phyloP scores from a whole-genome alignment of 2,113 vertebrate genomes.

The Chaetura pelagica region DNA sequence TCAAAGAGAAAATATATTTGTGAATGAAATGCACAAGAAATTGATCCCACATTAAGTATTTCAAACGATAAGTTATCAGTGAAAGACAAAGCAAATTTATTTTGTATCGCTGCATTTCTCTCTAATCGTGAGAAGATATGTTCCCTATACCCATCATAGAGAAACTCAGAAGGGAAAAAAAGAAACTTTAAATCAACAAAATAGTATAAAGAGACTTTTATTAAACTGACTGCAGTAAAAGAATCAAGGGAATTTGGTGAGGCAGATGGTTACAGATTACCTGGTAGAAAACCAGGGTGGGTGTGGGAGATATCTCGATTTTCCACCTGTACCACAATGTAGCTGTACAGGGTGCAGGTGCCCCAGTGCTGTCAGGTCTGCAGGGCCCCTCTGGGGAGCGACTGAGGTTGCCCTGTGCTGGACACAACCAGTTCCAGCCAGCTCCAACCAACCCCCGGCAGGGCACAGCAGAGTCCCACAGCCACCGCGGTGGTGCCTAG shows the following conservation, averaged over 20 bases:
- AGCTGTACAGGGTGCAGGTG: accelerated
- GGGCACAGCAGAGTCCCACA: not conserved
- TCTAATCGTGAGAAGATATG: not conserved
- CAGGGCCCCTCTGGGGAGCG: accelerated
- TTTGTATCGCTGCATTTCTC: not conserved
- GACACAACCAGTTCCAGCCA: not conserved
- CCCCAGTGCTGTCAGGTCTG: accelerated
- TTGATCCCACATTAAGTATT: not conserved
- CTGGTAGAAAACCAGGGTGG: not conserved
- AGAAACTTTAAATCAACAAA: not conserved
- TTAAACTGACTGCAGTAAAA: not conserved
- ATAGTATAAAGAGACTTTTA: not conserved
- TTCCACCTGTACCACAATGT: accelerated
- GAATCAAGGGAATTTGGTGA: not conserved
- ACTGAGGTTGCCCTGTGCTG: accelerated
- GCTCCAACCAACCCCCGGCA: accelerated
- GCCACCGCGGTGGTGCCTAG: accelerated
- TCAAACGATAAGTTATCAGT: not conserved
- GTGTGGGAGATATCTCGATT: not conserved
- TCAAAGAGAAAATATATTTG: not conserved
- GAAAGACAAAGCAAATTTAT: not conserved
- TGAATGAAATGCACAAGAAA: not conserved
- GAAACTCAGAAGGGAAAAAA: not conserved
- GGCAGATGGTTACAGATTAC: not conserved
- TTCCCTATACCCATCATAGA: not conserved